Percentiles rank a stretch among this genome's conserved stretches.
Conservation (phyloP, 2,888 invertebrate species). For the Habrosyne pyritoides region DNA sequence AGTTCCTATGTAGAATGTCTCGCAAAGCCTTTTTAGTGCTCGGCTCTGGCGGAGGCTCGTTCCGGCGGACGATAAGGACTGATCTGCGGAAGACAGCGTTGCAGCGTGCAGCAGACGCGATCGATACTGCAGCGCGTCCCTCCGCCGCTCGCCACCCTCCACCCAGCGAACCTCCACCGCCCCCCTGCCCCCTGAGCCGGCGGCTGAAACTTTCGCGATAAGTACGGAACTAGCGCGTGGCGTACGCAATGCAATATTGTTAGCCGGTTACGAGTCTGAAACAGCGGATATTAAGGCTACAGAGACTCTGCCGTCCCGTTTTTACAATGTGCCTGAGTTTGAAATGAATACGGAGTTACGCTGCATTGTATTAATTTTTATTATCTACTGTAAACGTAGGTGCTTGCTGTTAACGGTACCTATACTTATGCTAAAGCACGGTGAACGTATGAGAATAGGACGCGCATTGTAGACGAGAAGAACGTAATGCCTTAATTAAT, state of each 20-base stretch:
- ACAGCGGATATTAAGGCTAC: constrained; percentile 82
- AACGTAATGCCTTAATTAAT: not conserved
- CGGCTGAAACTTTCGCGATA: constrained; percentile 82
- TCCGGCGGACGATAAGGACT: constrained; percentile 77
- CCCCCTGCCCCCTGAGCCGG: constrained; percentile 46
- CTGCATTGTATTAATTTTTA: constrained; percentile 69
- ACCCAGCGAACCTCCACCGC: constrained; percentile 27
- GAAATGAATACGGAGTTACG: constrained; percentile 69
- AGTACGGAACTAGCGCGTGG: constrained; percentile 82
- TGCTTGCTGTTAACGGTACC: constrained; percentile 26
- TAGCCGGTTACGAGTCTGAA: constrained; percentile 81
- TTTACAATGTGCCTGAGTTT: constrained; percentile 73
- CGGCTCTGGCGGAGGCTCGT: constrained; percentile 57
- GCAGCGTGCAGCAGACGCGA: constrained; percentile 80
- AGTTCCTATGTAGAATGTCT: constrained; percentile 48
- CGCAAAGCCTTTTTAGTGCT: constrained; percentile 67
- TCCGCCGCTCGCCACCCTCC: constrained; percentile 33
- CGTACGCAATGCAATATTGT: constrained; percentile 83
- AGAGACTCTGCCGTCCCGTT: constrained; percentile 67
- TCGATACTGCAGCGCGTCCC: constrained; percentile 73
- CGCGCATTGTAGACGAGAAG: not conserved
- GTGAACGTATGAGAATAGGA: not conserved
- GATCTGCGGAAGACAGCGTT: constrained; percentile 82
- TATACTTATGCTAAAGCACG: constrained; percentile 13
- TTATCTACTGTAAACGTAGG: constrained; percentile 41